Conservation (phyloP, 1,140 invertebrate genomes). For the Pseudachorutes palmiensis region DNA sequence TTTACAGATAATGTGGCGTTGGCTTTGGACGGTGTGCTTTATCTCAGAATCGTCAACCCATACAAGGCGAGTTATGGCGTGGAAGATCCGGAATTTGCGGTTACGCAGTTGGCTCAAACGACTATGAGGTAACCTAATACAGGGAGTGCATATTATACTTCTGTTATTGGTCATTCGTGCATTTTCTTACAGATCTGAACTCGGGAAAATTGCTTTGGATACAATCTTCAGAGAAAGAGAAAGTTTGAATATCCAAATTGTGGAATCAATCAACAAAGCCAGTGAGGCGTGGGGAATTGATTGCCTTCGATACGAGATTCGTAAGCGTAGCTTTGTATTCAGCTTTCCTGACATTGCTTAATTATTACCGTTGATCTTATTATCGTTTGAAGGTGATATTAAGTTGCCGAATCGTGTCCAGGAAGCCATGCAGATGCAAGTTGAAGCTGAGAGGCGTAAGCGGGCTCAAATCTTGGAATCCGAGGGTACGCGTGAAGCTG, state of each 20-base stretch:
- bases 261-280: conserved; percentile 95
- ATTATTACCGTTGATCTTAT: no score
- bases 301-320: conserved; percentile 97
- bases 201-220: conserved; percentile 96
- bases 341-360: background rate
- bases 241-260: conserved; percentile 89
- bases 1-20: conserved; percentile 86
- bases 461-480: conserved; percentile 94
- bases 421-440: conserved; percentile 99
- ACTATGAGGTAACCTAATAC: conserved; percentile 83
- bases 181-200: conserved; percentile 62
- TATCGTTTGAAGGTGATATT: conserved; percentile 64
- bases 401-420: conserved; percentile 84
- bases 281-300: conserved; percentile 95
- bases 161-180: conserved; percentile 2
- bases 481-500: conserved; percentile 85
- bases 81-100: conserved; percentile 98
- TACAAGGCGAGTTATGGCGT: conserved; percentile 97
- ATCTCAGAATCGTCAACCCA: conserved; percentile 85
- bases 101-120: conserved; percentile 96
- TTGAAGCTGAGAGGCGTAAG: conserved; percentile 94
- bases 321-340: conserved; percentile 52
- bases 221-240: conserved; percentile 94
- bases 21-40: conserved; percentile 94
- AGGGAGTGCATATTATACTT: background rate